Evolutionary conservation across 2,888 invertebrate species (phyloP).

Genomic region (Polyploca ridens): DNA sequence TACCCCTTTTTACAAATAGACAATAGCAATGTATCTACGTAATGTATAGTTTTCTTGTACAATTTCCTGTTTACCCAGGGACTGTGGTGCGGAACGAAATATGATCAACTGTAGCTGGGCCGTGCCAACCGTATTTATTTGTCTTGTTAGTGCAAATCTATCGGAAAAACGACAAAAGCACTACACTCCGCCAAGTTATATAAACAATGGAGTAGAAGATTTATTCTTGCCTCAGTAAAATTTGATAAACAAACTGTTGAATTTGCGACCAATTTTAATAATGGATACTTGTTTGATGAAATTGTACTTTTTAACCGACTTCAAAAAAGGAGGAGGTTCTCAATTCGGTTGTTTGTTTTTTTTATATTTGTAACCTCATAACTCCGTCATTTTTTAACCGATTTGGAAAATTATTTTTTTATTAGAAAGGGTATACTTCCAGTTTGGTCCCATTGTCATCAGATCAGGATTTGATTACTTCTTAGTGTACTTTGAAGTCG

Average conservation of each 20-base stretch:
- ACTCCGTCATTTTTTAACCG: no score
- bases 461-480: no score
- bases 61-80: conserved; percentile 58
- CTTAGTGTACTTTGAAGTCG: no score
- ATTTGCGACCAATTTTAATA: not conserved
- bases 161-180: conserved; percentile 64
- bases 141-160: conserved; percentile 72
- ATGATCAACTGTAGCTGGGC: conserved; percentile 54
- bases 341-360: no score
- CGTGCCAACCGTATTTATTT: conserved; percentile 61
- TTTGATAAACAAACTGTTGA: not conserved
- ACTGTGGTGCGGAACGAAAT: conserved; percentile 51
- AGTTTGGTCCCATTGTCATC: no score
- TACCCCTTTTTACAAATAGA: not conserved
- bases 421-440: no score
- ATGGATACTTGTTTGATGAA: not conserved
- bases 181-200: conserved; percentile 37
- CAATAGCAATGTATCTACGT: conserved; percentile 21
- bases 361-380: no score
- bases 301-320: no score
- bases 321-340: no score
- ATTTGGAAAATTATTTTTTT: no score
- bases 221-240: conserved; percentile 14
- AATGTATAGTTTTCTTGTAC: conserved; percentile 33
- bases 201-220: conserved; percentile 39